Percentiles rank a stretch among this genome's conserved stretches.
Conservation (phyloP, 2,888 invertebrate species). For the Pilophorus perplexus region DNA sequence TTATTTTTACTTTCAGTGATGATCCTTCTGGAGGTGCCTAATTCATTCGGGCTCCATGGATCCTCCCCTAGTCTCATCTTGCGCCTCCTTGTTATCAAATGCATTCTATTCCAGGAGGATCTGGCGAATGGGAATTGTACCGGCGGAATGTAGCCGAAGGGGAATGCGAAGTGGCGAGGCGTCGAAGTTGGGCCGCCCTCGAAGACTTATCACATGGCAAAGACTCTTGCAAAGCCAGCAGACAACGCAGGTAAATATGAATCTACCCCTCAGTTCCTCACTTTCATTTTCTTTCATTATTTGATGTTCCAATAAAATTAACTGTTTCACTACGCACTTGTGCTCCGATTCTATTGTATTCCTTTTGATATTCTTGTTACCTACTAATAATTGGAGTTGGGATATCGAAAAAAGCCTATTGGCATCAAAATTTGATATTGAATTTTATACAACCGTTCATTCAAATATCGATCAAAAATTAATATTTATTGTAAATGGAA, state of each 20-base stretch:
- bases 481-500: too few species aligned
- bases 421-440: too few species aligned
- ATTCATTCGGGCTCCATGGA: too few species aligned
- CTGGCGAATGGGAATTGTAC: conserved; percentile 49
- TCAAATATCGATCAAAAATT: too few species aligned
- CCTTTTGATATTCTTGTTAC: not conserved
- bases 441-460: too few species aligned
- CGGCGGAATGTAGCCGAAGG: conserved; percentile 52
- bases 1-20: too few species aligned
- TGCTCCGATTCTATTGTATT: not conserved
- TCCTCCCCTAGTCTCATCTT: not conserved
- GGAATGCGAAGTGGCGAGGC: conserved; percentile 59
- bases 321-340: conserved; percentile 17
- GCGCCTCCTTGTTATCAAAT: too few species aligned
- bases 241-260: conserved; percentile 57
- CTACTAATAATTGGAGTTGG: too few species aligned
- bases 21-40: too few species aligned
- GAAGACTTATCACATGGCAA: conserved; percentile 65
- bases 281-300: not conserved
- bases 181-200: conserved; percentile 85
- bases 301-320: conserved; percentile 23
- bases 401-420: too few species aligned
- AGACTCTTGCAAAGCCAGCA: conserved; percentile 55
- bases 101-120: too few species aligned
- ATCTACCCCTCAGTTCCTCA: not conserved